A percentile compares a stretch with the other conserved stretches of the same genome.
Conservation (phyloP, 2,888 invertebrate species). For the Rhodophaea formosa region DNA sequence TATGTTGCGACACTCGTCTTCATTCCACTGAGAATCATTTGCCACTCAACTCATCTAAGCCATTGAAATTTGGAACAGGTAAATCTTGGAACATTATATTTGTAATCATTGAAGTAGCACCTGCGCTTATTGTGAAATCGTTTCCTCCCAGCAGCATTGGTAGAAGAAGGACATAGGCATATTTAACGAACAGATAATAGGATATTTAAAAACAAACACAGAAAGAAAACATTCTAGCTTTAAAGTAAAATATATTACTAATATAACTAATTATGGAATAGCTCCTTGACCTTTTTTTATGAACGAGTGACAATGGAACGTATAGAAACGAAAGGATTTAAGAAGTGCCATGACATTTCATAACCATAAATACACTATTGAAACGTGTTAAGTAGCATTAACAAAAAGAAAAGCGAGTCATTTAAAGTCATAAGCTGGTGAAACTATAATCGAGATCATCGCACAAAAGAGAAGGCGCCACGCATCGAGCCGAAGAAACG, state of each 20-base stretch:
- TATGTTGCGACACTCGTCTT: constrained; percentile 40
- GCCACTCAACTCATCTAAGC: constrained; percentile 22
- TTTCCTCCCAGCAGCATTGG: constrained; percentile 15
- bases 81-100: constrained; percentile 1
- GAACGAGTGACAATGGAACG: constrained; percentile 22
- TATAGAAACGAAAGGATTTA: constrained; percentile 21
- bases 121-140: constrained; percentile 16
- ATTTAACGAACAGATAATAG: constrained; percentile 1
- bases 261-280: not conserved
- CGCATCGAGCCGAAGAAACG: constrained; percentile 52
- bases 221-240: not conserved
- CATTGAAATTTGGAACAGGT: constrained; percentile 23
- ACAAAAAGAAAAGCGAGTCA: constrained; percentile 37
- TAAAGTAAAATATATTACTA: no score
- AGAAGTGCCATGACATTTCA: constrained; percentile 38
- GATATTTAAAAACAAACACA: not conserved
- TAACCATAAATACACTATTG: constrained; percentile 20
- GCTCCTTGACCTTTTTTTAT: constrained; percentile 11
- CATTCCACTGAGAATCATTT: constrained; percentile 37
- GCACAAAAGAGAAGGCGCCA: constrained; percentile 57
- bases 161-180: constrained; percentile 10
- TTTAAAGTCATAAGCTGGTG: constrained; percentile 49
- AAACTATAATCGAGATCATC: constrained; percentile 63
- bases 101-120: not conserved
- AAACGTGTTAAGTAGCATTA: constrained; percentile 26